Percentiles rank a stretch among this genome's conserved stretches.
phyloP scores from a whole-genome alignment of 2,113 vertebrate species.

The Phaethon lepturus region DNA sequence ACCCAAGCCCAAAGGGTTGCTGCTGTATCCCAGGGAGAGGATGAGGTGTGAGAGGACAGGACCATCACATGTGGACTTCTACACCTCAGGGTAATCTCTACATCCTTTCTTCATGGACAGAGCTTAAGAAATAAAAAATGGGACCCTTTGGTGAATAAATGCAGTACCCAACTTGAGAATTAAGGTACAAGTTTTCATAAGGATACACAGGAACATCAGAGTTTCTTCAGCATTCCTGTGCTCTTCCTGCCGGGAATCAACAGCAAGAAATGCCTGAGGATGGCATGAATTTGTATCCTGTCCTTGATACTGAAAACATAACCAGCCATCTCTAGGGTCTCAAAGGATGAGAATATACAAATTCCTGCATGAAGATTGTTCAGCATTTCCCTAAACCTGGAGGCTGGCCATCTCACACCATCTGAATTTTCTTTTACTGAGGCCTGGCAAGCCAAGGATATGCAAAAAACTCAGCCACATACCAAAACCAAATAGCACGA shows the following conservation, averaged over 20 bases:
- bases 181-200: not conserved
- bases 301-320: not conserved
- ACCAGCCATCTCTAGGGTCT: not conserved
- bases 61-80: not conserved
- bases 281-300: not conserved
- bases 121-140: not conserved
- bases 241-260: not conserved
- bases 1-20: not conserved
- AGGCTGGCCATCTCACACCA: not conserved
- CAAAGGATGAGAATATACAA: not conserved
- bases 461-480: conserved; percentile 20
- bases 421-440: not conserved
- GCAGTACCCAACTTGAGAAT: not conserved
- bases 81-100: not conserved
- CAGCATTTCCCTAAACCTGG: not conserved
- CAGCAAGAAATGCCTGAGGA: not conserved
- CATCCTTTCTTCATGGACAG: not conserved
- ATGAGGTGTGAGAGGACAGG: not conserved
- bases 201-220: not conserved
- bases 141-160: not conserved
- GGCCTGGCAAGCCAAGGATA: not conserved
- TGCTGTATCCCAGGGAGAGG: not conserved
- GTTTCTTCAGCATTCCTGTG: not conserved
- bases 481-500: conserved; percentile 65
- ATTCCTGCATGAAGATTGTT: not conserved